Evolutionary conservation across 1,140 invertebrate species (phyloP).

Genomic region (Pachyrhynchus sulphureomaculatus): DNA sequence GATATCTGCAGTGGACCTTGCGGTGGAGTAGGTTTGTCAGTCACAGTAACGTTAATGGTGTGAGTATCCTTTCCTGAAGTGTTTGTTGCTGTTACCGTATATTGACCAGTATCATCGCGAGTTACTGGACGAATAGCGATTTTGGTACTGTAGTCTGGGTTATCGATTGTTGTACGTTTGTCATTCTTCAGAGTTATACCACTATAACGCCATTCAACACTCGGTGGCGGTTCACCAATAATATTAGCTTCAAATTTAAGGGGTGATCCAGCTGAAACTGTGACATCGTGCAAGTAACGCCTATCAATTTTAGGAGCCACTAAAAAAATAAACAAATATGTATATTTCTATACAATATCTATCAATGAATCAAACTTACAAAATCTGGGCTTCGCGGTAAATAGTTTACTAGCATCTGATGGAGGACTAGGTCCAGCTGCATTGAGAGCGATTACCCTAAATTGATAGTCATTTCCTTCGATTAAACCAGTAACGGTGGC

Average conservation of each 20-base stretch:
- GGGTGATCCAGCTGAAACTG: slow-evolving; percentile 85
- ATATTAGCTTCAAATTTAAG: slow-evolving; percentile 92
- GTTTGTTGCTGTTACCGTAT: slow-evolving; percentile 83
- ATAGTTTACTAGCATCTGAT: slow-evolving; percentile 82
- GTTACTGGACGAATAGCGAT: slow-evolving; percentile 77
- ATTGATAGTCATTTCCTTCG: slow-evolving; percentile 97
- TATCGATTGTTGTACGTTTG: slow-evolving; percentile 74
- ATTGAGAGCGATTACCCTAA: slow-evolving; percentile 95
- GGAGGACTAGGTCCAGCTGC: slow-evolving; percentile 91
- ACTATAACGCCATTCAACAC: slow-evolving; percentile 82
- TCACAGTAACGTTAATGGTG: slow-evolving; percentile 86
- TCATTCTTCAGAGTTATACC: slow-evolving; percentile 58
- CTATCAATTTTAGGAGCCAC: slow-evolving; percentile 95
- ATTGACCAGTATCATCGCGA: slow-evolving; percentile 83
- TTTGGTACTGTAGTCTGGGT: slow-evolving; percentile 86
- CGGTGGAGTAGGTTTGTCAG: slow-evolving; percentile 84
- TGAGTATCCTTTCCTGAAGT: slow-evolving; percentile 86
- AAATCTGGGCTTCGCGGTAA: slow-evolving; percentile 88
- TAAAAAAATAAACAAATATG: slow-evolving; percentile 49
- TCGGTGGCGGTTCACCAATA: slow-evolving; percentile 88
- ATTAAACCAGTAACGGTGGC: slow-evolving; percentile 83
- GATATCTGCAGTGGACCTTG: slow-evolving; percentile 88
- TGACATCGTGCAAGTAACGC: slow-evolving; percentile 83
- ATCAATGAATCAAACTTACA: slow-evolving; percentile 54
- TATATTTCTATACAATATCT: neutral